Evolutionary conservation across 2,797 vertebrate species (phyloP).

Genomic region (Sebastolobus alascanus): DNA sequence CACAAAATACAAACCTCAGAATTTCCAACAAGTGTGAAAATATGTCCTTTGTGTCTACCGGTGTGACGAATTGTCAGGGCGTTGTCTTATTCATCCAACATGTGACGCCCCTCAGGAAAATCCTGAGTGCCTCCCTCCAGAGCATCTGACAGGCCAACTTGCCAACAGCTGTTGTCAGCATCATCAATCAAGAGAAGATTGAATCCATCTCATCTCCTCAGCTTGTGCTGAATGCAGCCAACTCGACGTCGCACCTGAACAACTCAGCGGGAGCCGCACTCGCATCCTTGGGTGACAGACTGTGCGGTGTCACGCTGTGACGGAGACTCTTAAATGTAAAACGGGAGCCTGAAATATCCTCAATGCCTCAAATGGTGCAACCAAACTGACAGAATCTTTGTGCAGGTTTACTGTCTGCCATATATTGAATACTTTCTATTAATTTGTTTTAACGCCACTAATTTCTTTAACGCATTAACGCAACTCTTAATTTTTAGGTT

Average conservation of each 20-base stretch:
- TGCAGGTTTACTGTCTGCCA: not conserved
- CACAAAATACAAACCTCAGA: not conserved
- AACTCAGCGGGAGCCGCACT: not conserved
- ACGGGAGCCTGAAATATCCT: not conserved
- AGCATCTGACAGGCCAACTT: conserved; percentile 2
- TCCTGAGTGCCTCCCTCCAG: not conserved
- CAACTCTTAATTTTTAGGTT: no score
- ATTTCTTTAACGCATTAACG: no score
- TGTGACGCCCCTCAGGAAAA: not conserved
- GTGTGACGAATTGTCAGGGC: not conserved
- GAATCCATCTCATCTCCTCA: conserved; percentile 26
- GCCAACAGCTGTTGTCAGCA: conserved; percentile 26
- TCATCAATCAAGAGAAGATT: conserved; percentile 27
- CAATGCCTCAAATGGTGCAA: not conserved
- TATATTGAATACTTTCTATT: not conserved
- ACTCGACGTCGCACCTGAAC: not conserved
- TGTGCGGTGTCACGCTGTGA: not conserved
- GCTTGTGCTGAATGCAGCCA: not conserved
- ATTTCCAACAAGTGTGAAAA: not conserved
- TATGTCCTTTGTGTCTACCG: not conserved
- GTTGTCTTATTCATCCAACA: not conserved
- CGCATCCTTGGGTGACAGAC: conserved; percentile 10
- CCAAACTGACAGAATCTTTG: not conserved
- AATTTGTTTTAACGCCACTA: no score
- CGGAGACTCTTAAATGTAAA: not conserved